Percentiles rank a stretch among this genome's conserved stretches.
Conservation (phyloP, 2,797 vertebrate genomes). For the Acipenser ruthenus region DNA sequence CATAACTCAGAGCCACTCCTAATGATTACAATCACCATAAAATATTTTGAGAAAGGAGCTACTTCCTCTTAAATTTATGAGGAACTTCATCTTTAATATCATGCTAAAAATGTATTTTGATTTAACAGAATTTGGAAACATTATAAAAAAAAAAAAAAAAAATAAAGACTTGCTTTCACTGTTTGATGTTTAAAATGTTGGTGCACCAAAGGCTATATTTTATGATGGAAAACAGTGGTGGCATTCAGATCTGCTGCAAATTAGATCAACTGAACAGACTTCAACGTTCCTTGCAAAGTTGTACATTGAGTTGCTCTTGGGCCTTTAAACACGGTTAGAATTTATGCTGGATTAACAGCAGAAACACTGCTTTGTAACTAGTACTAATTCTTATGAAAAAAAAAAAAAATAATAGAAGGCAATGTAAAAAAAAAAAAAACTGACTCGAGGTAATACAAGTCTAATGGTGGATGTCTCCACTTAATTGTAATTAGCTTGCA, state of each 20-base stretch:
- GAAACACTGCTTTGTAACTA: constrained; percentile 23
- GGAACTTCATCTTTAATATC: too few species aligned
- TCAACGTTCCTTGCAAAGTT: constrained; percentile 36
- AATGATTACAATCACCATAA: too few species aligned
- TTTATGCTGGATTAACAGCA: constrained; percentile 32
- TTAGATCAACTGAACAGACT: constrained; percentile 36
- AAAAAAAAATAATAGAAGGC: not conserved
- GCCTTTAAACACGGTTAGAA: too few species aligned
- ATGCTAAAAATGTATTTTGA: too few species aligned
- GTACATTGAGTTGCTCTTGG: too few species aligned
- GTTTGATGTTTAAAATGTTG: not conserved
- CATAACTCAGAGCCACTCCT: too few species aligned
- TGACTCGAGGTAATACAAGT: not conserved
- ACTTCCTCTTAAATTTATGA: too few species aligned
- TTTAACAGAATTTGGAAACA: constrained; percentile 9
- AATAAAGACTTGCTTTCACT: constrained; percentile 8
- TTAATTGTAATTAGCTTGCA: not conserved
- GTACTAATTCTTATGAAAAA: constrained; percentile 17
- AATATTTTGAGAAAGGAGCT: too few species aligned
- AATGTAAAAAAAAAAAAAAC: not conserved
- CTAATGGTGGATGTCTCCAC: not conserved
- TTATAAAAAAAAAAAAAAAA: constrained; percentile 9
- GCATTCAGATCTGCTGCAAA: constrained; percentile 17
- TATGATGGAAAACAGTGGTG: constrained; percentile 18
- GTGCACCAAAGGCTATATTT: not conserved